Base-by-base conservation (phyloP, 2,888 invertebrate genomes). In the Drosophila phalerata region DNA sequence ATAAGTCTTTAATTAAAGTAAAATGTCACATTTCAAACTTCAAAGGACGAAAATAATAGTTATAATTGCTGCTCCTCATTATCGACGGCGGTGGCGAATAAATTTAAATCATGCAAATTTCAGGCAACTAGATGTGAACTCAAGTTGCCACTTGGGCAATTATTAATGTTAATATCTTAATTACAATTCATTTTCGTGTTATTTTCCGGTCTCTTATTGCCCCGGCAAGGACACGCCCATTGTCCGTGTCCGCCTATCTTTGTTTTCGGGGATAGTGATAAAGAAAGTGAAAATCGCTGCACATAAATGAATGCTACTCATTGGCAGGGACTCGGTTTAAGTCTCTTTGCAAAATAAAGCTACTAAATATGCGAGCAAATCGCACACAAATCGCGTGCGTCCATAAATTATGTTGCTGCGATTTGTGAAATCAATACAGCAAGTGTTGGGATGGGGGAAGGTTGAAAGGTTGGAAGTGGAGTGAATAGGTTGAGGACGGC, bases 91-190 rank as follows among this genome's bases (percentile, higher is more conserved):
- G 28, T 28, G 28, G 8, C 28, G 28, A 28, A 28, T 28, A 28
- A 28, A 28, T 28, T 28, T 1, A 8, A 6, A 28, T n/a, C 25
- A 25, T 8, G 47, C 13, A 22, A 22, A 43, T n/a, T 34, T 10
- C n/a, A 10, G 22, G 53, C 53, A 55, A 17, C 28, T 15, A 38
- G 25, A 53, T 38, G 34, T 47, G 63, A 37, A 37, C 34, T 37
- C n/a, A 37, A 40, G 48, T 64, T 65, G 62, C 69, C 60, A 72
- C 65, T 73, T 67, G 61, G 53, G 61, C 77, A 84, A 78, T 86
- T 88, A 86, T 88, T 73, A 77, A 86, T 86, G 86, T 76, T 86
- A 88, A 86, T 88, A 73, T 82, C 86, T 86, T 84, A 88, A 86
- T 86, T 88, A 83, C 88, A 66, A 70, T 79, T 77, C 74, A 79